A percentile compares a stretch with the other conserved stretches of the same genome.
Conservation (phyloP, 2,888 invertebrate genomes). For the Drosophila nr. fundita region DNA sequence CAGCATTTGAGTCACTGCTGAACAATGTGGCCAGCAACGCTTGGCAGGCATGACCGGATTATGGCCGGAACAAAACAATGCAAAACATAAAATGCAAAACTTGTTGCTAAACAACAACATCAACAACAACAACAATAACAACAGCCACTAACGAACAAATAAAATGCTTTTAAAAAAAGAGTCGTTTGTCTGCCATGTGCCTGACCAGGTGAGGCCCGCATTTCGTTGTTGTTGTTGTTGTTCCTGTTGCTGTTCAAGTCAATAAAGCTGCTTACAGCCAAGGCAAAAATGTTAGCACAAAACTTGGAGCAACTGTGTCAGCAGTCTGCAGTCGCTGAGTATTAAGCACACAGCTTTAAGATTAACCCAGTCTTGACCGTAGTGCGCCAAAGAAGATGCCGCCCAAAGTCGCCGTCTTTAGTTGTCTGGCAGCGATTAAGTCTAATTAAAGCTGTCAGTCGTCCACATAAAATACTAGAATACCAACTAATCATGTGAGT, state of each 20-base stretch:
- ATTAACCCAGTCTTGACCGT: constrained; percentile 59
- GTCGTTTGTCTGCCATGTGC: constrained; percentile 67
- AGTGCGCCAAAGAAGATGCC: constrained; percentile 26
- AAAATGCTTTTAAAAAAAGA: constrained; percentile 43
- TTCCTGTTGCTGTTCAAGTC: constrained; percentile 32
- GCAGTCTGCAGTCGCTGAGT: constrained; percentile 41
- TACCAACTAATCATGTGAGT: constrained; percentile 33
- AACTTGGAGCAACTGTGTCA: constrained; percentile 50
- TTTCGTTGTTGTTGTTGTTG: constrained; percentile 32
- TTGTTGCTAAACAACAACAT: constrained; percentile 70
- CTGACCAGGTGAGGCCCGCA: constrained; percentile 39
- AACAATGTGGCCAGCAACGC: constrained; percentile 51
- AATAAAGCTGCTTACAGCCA: constrained; percentile 54
- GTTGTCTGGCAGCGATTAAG: constrained; percentile 49
- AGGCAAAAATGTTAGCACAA: constrained; percentile 54
- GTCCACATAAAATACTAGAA: constrained; percentile 51
- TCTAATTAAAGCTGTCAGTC: constrained; percentile 70
- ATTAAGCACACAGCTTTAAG: constrained; percentile 71
- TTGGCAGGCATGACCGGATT: constrained; percentile 50
- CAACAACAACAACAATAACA: constrained; percentile 42
- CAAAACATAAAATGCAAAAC: constrained; percentile 74
- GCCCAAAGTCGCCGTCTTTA: constrained; percentile 4
- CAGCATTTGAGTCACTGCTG: constrained; percentile 62
- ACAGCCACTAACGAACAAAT: constrained; percentile 44
- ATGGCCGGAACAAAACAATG: constrained; percentile 51